These are phyloP conservation scores for Helostoma temminkii DNA, from an alignment of 2,797 vertebrate genomes.

Conservation along the genomic window DNA sequence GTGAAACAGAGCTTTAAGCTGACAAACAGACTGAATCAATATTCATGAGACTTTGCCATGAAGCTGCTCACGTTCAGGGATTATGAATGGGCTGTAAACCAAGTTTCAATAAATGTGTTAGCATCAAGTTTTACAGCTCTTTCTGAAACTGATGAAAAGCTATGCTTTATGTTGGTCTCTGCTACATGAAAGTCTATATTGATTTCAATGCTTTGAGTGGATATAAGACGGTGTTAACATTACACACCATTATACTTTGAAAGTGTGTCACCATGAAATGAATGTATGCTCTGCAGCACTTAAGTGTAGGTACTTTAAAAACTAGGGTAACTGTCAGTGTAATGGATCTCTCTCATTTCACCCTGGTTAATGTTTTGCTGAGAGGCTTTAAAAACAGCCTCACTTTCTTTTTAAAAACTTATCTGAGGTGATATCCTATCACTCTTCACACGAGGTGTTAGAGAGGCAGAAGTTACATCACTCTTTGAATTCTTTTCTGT, in stretches of 20 bases:
- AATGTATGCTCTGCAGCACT: slow-evolving; percentile 32
- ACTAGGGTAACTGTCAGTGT: slow-evolving; percentile 40
- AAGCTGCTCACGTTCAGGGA: slow-evolving; percentile 47
- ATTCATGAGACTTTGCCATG: slow-evolving; percentile 55
- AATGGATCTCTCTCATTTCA: slow-evolving; percentile 50
- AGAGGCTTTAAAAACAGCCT: slow-evolving; percentile 48
- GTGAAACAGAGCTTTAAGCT: slow-evolving; percentile 41
- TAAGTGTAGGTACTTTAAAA: slow-evolving; percentile 33
- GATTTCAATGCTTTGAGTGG: slow-evolving; percentile 38
- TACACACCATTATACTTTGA: slow-evolving; percentile 23
- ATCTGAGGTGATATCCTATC: slow-evolving; percentile 42
- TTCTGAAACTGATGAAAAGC: slow-evolving; percentile 56
- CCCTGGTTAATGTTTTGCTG: slow-evolving; percentile 44
- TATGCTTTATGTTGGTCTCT: slow-evolving; percentile 39
- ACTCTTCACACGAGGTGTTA: slow-evolving; percentile 43
- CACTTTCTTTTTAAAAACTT: slow-evolving; percentile 36
- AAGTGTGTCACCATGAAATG: slow-evolving; percentile 36
- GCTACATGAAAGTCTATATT: slow-evolving; percentile 58
- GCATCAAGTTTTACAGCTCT: slow-evolving; percentile 49
- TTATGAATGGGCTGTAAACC: slow-evolving; percentile 60
- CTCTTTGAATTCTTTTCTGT: slow-evolving; percentile 45
- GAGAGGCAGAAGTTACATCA: slow-evolving; percentile 47
- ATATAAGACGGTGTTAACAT: slow-evolving; percentile 47
- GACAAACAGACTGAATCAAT: slow-evolving; percentile 67
- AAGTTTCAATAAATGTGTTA: slow-evolving; percentile 63